These are phyloP conservation scores for Peromyscus attwateri DNA, from an alignment of 2,797 vertebrate species.

Conservation along the genomic window DNA sequence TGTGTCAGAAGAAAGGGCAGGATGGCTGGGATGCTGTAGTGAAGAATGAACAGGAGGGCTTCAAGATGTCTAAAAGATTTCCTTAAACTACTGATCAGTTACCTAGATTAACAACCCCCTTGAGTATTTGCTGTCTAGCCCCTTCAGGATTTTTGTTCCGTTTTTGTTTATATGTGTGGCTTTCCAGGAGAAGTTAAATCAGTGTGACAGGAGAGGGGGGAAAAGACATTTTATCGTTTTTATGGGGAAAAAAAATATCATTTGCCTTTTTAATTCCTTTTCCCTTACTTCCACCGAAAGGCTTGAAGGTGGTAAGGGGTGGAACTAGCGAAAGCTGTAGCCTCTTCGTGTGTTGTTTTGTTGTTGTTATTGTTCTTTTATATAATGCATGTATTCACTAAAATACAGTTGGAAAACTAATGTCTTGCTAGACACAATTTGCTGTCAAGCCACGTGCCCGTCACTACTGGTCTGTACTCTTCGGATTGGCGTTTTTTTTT, in stretches of 20 bases:
- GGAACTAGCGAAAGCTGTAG: conserved; percentile 85
- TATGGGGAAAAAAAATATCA: conserved; percentile 81
- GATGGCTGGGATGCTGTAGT: conserved; percentile 28
- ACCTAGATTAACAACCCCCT: conserved; percentile 86
- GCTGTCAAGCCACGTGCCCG: conserved; percentile 86
- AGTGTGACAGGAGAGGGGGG: conserved; percentile 70
- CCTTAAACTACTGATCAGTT: conserved; percentile 90
- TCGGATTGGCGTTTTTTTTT: conserved; percentile 88
- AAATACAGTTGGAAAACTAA: conserved; percentile 86
- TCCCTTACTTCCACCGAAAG: conserved; percentile 73
- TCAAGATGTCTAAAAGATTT: conserved; percentile 84
- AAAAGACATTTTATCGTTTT: conserved; percentile 83
- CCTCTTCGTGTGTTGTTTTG: conserved; percentile 71
- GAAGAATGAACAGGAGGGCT: conserved; percentile 78
- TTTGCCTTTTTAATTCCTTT: conserved; percentile 84
- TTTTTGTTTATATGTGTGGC: conserved; percentile 82
- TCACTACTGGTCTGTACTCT: conserved; percentile 88
- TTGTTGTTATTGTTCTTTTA: conserved; percentile 85
- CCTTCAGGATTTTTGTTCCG: conserved; percentile 85
- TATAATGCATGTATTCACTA: conserved; percentile 89
- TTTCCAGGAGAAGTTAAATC: conserved; percentile 87
- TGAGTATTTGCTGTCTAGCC: conserved; percentile 87
- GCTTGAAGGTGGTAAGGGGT: conserved; percentile 83
- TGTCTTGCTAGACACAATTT: conserved; percentile 87
- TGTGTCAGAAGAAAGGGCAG: neutral